These are phyloP conservation scores for Pardalotus punctatus DNA, from an alignment of 2,113 vertebrate species.

Conservation along the genomic window DNA sequence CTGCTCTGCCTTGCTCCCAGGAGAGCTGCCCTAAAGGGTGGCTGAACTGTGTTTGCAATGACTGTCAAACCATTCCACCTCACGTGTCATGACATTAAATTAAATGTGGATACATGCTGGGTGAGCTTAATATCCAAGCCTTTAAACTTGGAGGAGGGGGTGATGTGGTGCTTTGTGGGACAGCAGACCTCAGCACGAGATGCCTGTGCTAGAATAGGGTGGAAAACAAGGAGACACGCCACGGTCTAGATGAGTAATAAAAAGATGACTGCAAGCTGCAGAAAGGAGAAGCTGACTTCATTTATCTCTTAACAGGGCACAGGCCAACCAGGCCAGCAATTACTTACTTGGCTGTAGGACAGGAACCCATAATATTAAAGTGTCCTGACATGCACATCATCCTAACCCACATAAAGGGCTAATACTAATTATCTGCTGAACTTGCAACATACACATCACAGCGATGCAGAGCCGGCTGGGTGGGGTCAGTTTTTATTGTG, in stretches of 20 bases:
- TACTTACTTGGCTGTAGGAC: conserved; percentile 2
- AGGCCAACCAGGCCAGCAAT: conserved; percentile 9
- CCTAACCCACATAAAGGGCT: background rate
- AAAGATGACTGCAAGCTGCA: conserved; percentile 53
- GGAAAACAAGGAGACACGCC: background rate
- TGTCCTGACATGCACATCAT: background rate
- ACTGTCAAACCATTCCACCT: background rate
- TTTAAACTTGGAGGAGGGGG: background rate
- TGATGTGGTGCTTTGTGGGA: background rate
- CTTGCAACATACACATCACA: background rate
- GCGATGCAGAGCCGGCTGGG: background rate
- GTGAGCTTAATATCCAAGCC: background rate
- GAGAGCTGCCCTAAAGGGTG: background rate
- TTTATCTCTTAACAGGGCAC: background rate
- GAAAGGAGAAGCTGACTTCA: conserved; percentile 40
- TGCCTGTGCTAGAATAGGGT: background rate
- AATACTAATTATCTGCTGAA: background rate
- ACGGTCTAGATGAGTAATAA: background rate
- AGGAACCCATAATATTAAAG: conserved; percentile 16
- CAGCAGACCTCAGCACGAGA: background rate
- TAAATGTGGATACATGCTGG: background rate
- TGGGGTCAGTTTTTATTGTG: background rate
- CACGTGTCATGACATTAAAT: background rate
- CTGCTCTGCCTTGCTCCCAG: background rate
- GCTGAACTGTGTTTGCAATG: background rate